Evolutionary conservation across 1,140 invertebrate species (phyloP).

Genomic region (Dysdera silvatica): DNA sequence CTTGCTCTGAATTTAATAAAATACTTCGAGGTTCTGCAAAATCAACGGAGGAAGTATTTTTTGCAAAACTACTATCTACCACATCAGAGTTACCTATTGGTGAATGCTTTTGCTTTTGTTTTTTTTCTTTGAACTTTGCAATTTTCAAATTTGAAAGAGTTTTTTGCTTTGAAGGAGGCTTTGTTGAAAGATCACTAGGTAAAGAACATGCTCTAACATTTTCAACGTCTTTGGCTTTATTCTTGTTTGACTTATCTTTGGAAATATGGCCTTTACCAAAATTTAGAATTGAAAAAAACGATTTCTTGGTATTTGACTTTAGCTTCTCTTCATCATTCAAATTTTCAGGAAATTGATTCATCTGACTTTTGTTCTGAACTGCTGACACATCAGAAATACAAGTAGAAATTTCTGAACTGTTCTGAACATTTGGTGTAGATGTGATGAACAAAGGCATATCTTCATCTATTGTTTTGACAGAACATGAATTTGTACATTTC

Average conservation of each 20-base stretch:
- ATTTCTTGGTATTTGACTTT: constrained; percentile 28
- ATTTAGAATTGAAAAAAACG: constrained; percentile 29
- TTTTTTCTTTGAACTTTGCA: constrained; percentile 58
- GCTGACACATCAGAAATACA: background rate
- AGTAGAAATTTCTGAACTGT: constrained; percentile 26
- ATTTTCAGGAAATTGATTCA: too few species aligned
- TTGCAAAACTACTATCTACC: constrained; percentile 4
- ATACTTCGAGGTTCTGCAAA: background rate
- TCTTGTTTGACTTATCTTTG: constrained; percentile 29
- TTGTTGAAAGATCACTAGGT: constrained; percentile 34
- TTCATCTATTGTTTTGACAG: too few species aligned
- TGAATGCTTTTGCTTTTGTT: constrained; percentile 6
- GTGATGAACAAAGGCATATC: too few species aligned
- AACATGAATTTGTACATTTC: too few species aligned
- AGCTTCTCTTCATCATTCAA: constrained; percentile 15
- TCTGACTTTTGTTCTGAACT: too few species aligned
- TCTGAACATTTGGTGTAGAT: background rate
- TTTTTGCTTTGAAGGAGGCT: constrained; percentile 47
- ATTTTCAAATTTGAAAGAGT: constrained; percentile 37
- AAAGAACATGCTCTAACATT: constrained; percentile 19
- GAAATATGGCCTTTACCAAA: constrained; percentile 26
- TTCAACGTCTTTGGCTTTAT: constrained; percentile 23
- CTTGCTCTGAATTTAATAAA: constrained; percentile 1
- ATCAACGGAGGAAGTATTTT: constrained; percentile 1
- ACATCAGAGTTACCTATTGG: constrained; percentile 7